A percentile compares a stretch with the other conserved stretches of the same genome.
Conservation (phyloP, 2,113 vertebrate species). For the Felis catus region DNA sequence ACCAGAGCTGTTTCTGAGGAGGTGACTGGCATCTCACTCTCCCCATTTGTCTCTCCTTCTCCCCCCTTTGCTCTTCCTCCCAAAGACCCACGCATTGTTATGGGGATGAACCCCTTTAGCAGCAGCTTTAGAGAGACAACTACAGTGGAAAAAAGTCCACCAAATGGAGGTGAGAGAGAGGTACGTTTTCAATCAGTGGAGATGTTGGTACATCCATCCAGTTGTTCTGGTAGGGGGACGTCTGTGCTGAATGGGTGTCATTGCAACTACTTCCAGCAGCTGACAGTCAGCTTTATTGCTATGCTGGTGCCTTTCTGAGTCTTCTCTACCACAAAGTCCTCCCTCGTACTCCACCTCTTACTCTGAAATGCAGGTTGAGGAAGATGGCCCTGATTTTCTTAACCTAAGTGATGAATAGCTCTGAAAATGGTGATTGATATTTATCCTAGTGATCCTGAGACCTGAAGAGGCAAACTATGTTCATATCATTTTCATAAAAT, state of each 20-base stretch:
- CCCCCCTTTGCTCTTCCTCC: not conserved
- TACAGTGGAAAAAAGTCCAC: not conserved
- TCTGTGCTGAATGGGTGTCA: fast-evolving
- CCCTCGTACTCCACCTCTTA: fast-evolving
- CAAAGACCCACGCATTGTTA: not conserved
- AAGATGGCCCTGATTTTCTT: not conserved
- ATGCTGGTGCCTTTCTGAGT: too few relatives aligned
- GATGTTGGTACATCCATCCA: too few relatives aligned
- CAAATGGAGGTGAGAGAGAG: too few relatives aligned
- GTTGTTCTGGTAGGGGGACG: not conserved
- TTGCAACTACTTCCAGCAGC: too few relatives aligned
- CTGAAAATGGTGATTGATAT: not conserved
- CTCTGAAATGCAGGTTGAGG: not conserved
- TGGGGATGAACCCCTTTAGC: not conserved
- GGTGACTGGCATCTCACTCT: not conserved
- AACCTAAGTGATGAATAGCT: not conserved
- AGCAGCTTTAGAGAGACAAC: not conserved
- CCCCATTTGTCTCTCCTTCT: not conserved
- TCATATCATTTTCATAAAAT: not conserved
- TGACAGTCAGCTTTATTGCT: not conserved
- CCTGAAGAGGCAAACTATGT: not conserved
- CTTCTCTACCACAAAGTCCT: not conserved
- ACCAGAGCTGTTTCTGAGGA: not conserved
- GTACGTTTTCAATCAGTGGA: not conserved
- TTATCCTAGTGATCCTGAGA: not conserved